phyloP scores from a whole-genome alignment of 1,140 invertebrate species.

The Lasioglossum albipes region DNA sequence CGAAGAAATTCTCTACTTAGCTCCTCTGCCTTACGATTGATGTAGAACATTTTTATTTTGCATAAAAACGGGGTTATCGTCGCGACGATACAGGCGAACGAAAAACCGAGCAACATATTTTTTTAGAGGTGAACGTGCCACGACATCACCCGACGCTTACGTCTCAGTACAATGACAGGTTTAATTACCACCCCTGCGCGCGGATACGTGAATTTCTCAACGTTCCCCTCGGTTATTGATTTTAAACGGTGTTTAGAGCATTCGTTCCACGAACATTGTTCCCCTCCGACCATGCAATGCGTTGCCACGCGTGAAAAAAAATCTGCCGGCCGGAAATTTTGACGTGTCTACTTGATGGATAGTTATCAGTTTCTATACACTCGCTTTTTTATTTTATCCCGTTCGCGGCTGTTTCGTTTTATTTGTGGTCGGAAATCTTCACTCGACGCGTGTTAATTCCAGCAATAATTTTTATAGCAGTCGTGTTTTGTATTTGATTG shows the following conservation, averaged over 20 bases:
- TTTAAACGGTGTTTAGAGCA: conserved; percentile 24
- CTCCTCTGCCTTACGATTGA: no score
- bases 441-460: no score
- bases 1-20: no score
- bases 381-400: no score
- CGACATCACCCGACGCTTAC: conserved; percentile 25
- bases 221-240: conserved; percentile 26
- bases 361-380: not conserved
- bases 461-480: not conserved
- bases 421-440: no score
- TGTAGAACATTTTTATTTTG: no score
- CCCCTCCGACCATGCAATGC: not conserved
- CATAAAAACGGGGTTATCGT: not conserved
- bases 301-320: no score
- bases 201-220: conserved; percentile 30
- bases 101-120: conserved; percentile 44
- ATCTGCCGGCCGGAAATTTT: not conserved
- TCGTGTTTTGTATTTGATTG: no score
- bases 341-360: not conserved
- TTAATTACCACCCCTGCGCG: conserved; percentile 49
- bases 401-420: no score
- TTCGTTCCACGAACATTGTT: not conserved
- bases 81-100: conserved; percentile 19
- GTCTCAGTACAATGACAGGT: conserved; percentile 56
- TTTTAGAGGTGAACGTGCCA: conserved; percentile 31